Percentiles rank a stretch among this genome's conserved stretches.
phyloP scores from a whole-genome alignment of 2,113 vertebrate species.

The Urocynchramus pylzowi region DNA sequence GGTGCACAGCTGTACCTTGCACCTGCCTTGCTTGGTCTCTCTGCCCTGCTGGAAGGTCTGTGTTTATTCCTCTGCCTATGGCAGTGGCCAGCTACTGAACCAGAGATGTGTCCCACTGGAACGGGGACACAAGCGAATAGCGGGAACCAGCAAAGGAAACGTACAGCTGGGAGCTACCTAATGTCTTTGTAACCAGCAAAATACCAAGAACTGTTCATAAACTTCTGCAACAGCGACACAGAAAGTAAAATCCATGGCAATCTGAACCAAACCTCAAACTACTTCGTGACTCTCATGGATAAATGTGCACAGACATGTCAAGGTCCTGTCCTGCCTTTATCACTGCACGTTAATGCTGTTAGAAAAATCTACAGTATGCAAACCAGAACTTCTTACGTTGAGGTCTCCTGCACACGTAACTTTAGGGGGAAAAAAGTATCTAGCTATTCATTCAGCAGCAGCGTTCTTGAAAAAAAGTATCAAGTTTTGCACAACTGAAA shows the following conservation, averaged over 20 bases:
- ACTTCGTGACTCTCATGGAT: rapidly evolving
- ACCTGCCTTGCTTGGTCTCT: neutral
- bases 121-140: neutral
- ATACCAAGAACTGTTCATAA: neutral
- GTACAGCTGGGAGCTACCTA: neutral
- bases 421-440: neutral
- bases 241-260: neutral
- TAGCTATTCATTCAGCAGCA: no score
- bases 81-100: neutral
- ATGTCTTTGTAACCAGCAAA: neutral
- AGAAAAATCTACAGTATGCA: neutral
- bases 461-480: rapidly evolving
- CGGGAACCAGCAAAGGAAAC: neutral
- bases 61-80: neutral
- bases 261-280: neutral
- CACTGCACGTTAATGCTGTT: rapidly evolving
- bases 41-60: neutral
- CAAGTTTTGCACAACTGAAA: neutral
- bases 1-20: neutral
- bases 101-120: neutral
- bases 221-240: neutral
- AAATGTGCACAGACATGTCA: rapidly evolving
- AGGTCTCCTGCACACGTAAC: rapidly evolving
- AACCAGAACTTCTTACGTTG: no score
- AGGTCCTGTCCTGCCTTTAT: neutral